Base-by-base conservation (phyloP, 2,888 invertebrate species). In the Eudemis profundana region DNA sequence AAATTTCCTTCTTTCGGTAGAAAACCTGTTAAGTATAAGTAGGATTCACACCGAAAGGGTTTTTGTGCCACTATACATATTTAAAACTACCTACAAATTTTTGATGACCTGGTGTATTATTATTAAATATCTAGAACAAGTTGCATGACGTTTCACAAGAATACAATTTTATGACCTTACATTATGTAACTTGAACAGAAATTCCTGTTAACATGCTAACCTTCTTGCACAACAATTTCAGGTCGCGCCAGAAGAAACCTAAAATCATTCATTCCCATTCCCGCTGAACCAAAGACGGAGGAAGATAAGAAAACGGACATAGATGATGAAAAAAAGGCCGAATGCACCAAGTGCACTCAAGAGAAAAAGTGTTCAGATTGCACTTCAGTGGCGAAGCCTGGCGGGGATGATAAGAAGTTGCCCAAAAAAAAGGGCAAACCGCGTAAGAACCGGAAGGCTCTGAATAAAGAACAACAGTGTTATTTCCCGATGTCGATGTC, bases 401-500 rank as follows among this genome's bases (percentile, higher is more conserved):
- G 71, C n/a, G 86, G 86, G 7, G 89, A 89, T 66, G 65, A 77
- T 5, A 90, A 88, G 72, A 90, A 88, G 59, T 68, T 79, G 0
- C 83, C 78, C 0, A 82, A 84, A 68, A 89, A 85, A 68, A 70
- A 89, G 3, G 77, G 79, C 59, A 84, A 79, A 70, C 89, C 91
- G 4, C 78, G 82, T 68, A 90, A 91, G 74, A 93, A 93, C 67
- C 80, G 92, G 53, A 91, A 92, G 72, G 84, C 90, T 0, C 72
- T 85, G 38, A 74, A 83, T 57, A 86, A 88, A 61, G 87, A 93
- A 10, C 81, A 83, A 1, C 86, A 87, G 66, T 91, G 84, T 68
- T 90, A 89, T 85, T 98, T 97, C 88, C 98, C 98, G 1, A 95
- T 96, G 82, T 98, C 97, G 17, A 96, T 98, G 95, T 95, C 96